Evolutionary conservation across 1,140 invertebrate genomes (phyloP), one percentile per base, ranked within the genome.

Genomic region (Lordiphosa stackelbergi): DNA sequence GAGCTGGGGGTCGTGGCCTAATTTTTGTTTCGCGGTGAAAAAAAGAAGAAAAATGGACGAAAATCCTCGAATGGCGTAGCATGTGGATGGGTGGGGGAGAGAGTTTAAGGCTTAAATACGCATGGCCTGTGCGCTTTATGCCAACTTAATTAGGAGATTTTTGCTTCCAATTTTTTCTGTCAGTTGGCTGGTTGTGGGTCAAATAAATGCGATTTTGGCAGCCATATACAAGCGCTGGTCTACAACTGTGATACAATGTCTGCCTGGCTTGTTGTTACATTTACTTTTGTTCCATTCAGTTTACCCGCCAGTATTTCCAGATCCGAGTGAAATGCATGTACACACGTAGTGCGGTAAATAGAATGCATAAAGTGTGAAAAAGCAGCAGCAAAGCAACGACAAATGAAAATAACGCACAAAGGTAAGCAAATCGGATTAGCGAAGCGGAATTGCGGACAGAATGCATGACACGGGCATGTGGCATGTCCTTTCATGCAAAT

Each of bases 111-210:
- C 28, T 31, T 31, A 31, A 31, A 31, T 31, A 8, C 28, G 28
- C 28, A 31, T 31, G 28, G 28, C 6, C 34, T 41, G 41, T 51
- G 45, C 34, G 53, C 53, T 58, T 36, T 59, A 60, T 62, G 51
- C 47, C 58, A 64, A 72, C 72, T 83, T 81, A 81, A 81, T 81
- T 81, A 81, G 75, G 51, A 56, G 60, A 60, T 61, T 83, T 75
- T 73, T 24, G 41, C 34, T 31, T 35, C 53, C 28, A 31, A 31
- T 31, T 31, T 31, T 31, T 56, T 62, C 49, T 55, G 11, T 79
- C 62, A 64, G 73, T 72, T 62, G 59, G 24, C 35, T 24, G 53
- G 53, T 46, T 52, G 41, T 12, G 10, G 16, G 12, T 53, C 53
- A 42, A 35, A 47, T 66, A 58, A 58, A 66, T 54, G 36, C 61